Conservation (phyloP, 2,797 vertebrate species). For the Schizopygopsis pylzovi region DNA sequence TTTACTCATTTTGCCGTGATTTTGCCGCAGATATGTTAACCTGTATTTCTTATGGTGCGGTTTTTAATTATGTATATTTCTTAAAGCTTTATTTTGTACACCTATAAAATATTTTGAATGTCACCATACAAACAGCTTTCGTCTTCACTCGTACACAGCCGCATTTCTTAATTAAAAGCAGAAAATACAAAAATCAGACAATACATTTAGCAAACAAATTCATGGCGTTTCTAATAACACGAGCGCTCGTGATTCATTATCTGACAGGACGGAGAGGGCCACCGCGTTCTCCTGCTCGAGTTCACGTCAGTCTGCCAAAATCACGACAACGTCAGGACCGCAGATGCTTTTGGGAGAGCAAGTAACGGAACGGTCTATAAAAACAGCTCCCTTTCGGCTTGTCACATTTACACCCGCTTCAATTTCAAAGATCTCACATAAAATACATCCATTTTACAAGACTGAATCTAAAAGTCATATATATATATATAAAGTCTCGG, state of each 20-base stretch:
- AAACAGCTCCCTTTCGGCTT: slow-evolving; percentile 8
- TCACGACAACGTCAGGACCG: neutral
- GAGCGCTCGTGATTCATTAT: slow-evolving; percentile 2
- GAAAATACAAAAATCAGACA: neutral
- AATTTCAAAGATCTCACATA: neutral
- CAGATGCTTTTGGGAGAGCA: neutral
- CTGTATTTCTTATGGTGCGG: neutral
- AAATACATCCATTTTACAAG: neutral
- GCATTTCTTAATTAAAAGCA: neutral
- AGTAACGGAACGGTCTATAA: slow-evolving; percentile 19
- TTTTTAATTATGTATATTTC: neutral
- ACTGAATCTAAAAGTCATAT: neutral
- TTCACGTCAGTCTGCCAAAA: neutral
- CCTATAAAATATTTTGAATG: neutral
- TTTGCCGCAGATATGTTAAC: neutral
- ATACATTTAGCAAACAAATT: slow-evolving; percentile 18
- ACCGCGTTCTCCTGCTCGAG: neutral
- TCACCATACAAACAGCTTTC: neutral
- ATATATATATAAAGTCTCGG: neutral
- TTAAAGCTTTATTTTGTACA: slow-evolving; percentile 5
- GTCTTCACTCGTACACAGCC: neutral
- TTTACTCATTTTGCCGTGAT: neutral
- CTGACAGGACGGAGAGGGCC: neutral
- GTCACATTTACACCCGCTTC: slow-evolving; percentile 8
- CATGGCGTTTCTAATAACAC: neutral